These are phyloP conservation scores for Uloborus diversus DNA, from an alignment of 1,140 invertebrate genomes.

Conservation along the genomic window DNA sequence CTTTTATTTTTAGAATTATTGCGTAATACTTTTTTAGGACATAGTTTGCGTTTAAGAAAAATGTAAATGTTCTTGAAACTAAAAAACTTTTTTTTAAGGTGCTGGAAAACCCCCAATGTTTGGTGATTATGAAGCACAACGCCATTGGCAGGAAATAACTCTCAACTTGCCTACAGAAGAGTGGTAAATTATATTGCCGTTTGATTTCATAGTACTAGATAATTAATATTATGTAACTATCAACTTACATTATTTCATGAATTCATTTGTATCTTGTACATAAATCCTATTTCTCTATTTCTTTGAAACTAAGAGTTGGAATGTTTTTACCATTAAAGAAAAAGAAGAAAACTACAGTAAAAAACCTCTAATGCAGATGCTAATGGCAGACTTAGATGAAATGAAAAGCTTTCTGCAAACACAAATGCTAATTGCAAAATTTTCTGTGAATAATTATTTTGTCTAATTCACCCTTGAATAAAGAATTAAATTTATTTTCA, in stretches of 20 bases:
- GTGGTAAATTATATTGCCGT: constrained; percentile 72
- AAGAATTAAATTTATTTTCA: too few relatives aligned
- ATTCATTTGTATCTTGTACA: constrained; percentile 21
- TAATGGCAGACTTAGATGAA: too few relatives aligned
- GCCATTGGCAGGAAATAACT: constrained; percentile 99
- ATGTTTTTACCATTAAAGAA: not conserved
- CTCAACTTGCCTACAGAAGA: constrained; percentile 79
- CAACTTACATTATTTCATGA: constrained; percentile 1
- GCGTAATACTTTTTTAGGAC: not conserved
- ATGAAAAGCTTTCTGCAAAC: too few relatives aligned
- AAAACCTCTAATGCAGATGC: too few relatives aligned
- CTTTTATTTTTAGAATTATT: not conserved
- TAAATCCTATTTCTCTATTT: not conserved
- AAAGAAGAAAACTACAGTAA: not conserved
- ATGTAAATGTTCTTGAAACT: too few relatives aligned
- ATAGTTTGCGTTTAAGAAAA: not conserved
- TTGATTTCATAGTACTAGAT: too few relatives aligned
- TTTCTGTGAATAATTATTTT: too few relatives aligned
- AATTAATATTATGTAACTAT: not conserved
- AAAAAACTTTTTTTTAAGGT: constrained; percentile 70
- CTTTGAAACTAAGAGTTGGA: not conserved
- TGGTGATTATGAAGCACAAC: constrained; percentile 98
- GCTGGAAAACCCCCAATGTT: constrained; percentile 86
- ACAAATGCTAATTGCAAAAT: too few relatives aligned
- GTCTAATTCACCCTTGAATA: too few relatives aligned